Base-by-base conservation (phyloP, 2,888 invertebrate genomes). In the Capitulum mitella region DNA sequence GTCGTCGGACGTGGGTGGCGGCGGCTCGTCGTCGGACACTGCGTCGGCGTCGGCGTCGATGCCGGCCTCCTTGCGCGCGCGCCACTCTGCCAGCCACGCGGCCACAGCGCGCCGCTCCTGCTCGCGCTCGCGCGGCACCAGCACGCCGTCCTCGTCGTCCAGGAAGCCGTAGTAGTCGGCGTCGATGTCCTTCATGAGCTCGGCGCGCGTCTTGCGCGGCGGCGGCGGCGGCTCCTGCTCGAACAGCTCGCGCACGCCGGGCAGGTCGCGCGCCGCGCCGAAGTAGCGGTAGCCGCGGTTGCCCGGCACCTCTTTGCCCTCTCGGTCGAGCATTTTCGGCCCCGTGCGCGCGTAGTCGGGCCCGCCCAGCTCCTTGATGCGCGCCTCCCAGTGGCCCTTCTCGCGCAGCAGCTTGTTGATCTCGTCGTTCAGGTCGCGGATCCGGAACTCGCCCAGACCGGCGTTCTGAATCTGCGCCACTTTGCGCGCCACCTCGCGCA, bases 401-500 rank as follows among this genome's bases (percentile, higher is more conserved):
- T 82, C 81, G 46, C 98, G 89, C 80, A 99, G 89, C 81, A 98
- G 86, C 87, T 99, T 98, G 87, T 99, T 99, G 83, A 99, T 99
- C 87, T 99, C 98, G 87, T 99, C 99, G 86, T 99, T 99, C 37
- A 99, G 87, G 85, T 99, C 99, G 29, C 99, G 90, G 82, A 99
- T 94, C 40, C 98, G 91, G 85, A 98, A 99, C 87, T 99, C 99
- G 5, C 99, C 99, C n/a, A 99, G 89, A 80, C 99, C 99, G 82
- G 99, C 94, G 87, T 98, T 98, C 86, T 99, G 99, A 85, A 99
- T 99, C 86, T 98, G 97, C 1, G 98, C 94, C 0, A 99, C 98
- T 88, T 99, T 99, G 85, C 97, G 94, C 0, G 98, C 96, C 70
- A 99, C 93, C 87, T 99, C 99, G 79, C 97, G 89, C 79, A 99